Evolutionary conservation across 1,140 invertebrate genomes (phyloP).

Genomic region (Eurosta solidaginis): DNA sequence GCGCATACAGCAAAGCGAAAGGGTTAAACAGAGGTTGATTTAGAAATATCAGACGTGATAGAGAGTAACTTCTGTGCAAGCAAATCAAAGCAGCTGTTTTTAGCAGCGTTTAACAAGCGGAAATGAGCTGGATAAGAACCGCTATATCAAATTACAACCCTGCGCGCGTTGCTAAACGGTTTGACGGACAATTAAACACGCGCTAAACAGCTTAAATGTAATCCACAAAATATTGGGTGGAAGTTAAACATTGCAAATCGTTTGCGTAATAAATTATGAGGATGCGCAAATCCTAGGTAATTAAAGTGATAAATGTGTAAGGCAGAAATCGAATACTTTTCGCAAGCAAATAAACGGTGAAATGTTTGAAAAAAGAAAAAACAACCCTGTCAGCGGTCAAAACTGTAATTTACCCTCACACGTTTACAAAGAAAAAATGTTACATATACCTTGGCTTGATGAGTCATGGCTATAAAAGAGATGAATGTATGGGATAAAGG

Average conservation of each 20-base stretch:
- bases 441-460: too few relatives aligned
- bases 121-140: background rate
- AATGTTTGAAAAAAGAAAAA: background rate
- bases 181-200: background rate
- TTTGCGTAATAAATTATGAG: background rate
- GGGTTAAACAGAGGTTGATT: too few relatives aligned
- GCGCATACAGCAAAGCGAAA: background rate
- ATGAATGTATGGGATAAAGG: background rate
- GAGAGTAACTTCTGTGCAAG: background rate
- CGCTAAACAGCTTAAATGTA: background rate
- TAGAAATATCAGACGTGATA: too few relatives aligned
- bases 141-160: slow-evolving; percentile 5
- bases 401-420: background rate
- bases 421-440: too few relatives aligned
- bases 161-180: background rate
- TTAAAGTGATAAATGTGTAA: slow-evolving; percentile 10
- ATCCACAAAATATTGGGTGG: background rate
- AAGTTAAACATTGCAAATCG: background rate
- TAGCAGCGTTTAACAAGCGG: background rate
- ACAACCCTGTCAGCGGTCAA: background rate
- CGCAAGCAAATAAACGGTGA: background rate
- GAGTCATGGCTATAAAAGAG: background rate
- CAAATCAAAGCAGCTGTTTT: background rate
- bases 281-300: background rate
- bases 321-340: background rate